Evolutionary conservation across 2,797 vertebrate genomes (phyloP).

Genomic region (Macropodus opercularis): DNA sequence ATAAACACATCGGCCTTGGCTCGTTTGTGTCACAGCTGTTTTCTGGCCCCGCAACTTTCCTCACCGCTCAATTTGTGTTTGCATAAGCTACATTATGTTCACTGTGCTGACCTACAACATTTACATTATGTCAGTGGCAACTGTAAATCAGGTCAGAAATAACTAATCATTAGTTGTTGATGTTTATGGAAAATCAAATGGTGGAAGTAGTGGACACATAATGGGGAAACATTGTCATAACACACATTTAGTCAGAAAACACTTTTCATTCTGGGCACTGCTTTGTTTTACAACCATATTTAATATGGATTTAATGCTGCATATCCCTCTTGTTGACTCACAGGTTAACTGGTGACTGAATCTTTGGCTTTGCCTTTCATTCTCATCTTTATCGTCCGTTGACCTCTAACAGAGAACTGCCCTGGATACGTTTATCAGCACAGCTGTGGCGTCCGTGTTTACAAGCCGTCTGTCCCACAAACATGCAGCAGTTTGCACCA

Average conservation of each 20-base stretch:
- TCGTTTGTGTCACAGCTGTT: background rate
- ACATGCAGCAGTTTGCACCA: no score
- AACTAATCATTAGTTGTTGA: background rate
- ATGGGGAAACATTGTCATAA: constrained; percentile 2
- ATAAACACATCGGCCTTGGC: background rate
- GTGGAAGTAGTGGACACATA: background rate
- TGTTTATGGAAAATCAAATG: constrained; percentile 1
- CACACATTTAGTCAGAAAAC: background rate
- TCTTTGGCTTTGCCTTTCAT: no score
- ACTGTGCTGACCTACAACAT: background rate
- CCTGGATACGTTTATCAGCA: no score
- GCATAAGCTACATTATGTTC: background rate
- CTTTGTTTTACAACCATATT: background rate
- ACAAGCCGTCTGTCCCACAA: no score
- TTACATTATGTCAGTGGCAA: background rate
- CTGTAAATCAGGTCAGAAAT: background rate
- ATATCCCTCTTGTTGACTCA: no score
- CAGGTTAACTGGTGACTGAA: no score
- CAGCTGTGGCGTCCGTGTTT: no score
- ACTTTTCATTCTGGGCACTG: no score
- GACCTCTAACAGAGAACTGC: no score
- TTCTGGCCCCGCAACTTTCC: background rate
- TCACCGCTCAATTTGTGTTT: background rate
- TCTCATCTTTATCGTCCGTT: no score
- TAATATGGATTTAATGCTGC: no score